These are phyloP conservation scores for Ceryle rudis DNA, from an alignment of 2,797 vertebrate species.

Conservation along the genomic window DNA sequence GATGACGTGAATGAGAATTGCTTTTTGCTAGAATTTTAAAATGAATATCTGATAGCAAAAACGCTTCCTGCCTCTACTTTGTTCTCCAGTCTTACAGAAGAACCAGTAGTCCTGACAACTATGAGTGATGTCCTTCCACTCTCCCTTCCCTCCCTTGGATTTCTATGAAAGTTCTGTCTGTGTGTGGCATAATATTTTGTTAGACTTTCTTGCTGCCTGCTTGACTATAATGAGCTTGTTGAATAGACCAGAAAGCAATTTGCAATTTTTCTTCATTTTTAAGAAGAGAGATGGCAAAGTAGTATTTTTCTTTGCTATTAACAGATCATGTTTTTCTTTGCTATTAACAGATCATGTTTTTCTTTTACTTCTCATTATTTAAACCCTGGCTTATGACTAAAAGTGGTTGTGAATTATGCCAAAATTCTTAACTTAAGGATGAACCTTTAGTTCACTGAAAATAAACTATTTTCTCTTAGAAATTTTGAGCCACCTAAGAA, in stretches of 20 bases:
- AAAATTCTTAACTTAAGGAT: background rate
- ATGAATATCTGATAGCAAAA: slow-evolving; percentile 47
- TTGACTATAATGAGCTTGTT: background rate
- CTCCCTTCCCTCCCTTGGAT: background rate
- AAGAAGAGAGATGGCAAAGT: background rate
- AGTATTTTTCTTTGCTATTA: too few relatives aligned
- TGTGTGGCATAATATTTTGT: background rate
- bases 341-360: background rate
- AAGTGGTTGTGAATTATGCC: background rate
- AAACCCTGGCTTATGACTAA: background rate
- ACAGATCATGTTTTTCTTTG: too few relatives aligned
- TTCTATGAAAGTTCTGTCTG: background rate
- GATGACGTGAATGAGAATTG: slow-evolving; percentile 54
- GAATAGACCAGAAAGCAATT: background rate
- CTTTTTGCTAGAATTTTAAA: slow-evolving; percentile 56
- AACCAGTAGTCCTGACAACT: slow-evolving; percentile 20
- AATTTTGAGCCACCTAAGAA: background rate
- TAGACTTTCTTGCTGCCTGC: background rate
- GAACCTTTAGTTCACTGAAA: background rate
- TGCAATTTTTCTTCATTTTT: background rate
- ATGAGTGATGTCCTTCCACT: background rate
- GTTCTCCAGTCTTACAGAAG: slow-evolving; percentile 41
- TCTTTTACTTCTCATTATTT: background rate
- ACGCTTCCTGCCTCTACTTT: slow-evolving; percentile 48
- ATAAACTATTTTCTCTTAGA: background rate